These are phyloP conservation scores for Ara ararauna DNA, from an alignment of 2,797 vertebrate species.

Conservation along the genomic window DNA sequence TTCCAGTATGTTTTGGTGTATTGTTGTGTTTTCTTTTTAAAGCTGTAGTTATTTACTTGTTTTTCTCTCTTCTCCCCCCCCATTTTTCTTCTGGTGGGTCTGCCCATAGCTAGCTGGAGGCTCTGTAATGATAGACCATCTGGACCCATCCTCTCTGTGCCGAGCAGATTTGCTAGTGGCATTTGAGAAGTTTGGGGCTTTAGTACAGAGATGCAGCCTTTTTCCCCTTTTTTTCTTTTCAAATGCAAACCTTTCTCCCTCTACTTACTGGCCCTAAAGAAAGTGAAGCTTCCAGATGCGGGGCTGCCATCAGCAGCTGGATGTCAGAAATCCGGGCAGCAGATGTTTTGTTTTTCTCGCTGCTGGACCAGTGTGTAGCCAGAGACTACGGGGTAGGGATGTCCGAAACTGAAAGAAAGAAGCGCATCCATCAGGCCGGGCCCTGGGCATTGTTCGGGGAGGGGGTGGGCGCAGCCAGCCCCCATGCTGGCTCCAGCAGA, in stretches of 20 bases:
- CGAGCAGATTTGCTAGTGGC: constrained; percentile 2
- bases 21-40: background rate
- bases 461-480: constrained; percentile 53
- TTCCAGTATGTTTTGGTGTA: background rate
- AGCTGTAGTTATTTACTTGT: background rate
- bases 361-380: background rate
- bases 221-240: background rate
- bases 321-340: constrained; percentile 49
- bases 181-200: constrained; percentile 40
- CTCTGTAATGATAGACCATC: background rate
- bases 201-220: background rate
- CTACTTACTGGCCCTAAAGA: constrained; percentile 3
- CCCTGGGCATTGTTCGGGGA: constrained; percentile 53
- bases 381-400: background rate
- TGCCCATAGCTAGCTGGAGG: background rate
- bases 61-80: rapidly evolving
- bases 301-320: constrained; percentile 19
- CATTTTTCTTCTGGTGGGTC: background rate
- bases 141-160: background rate
- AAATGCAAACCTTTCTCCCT: background rate
- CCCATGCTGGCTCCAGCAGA: constrained; percentile 65
- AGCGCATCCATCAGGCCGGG: constrained; percentile 50
- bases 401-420: constrained; percentile 30
- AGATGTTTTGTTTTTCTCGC: constrained; percentile 46
- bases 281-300: constrained; percentile 39